Evolutionary conservation across 35 echinoderm and acorn worm genomes (phyloP), one percentile per base, ranked within the genome.

Genomic region (Anneissia japonica): DNA sequence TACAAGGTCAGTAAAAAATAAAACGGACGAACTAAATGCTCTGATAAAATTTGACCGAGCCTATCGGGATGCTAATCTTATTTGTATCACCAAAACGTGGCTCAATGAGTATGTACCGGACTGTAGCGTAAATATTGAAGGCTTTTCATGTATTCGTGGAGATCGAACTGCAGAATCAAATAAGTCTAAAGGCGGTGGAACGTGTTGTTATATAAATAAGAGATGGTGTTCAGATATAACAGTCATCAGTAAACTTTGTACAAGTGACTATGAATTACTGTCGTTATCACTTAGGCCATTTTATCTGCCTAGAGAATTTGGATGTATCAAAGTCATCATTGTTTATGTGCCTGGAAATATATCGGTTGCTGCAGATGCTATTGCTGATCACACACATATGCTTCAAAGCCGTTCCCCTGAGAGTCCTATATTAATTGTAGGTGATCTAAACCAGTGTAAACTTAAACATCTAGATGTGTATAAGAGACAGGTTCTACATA

Each of bases 291-390:
- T 93, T 21, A 74, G 87, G 28, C 92, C 92, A 33, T 89, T 73
- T 64, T 94, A 94, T 35, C 81, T 90, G 4, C 92, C 88, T 0
- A 81, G 92, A 79, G 88, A 94, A 83, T 84, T 94, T 83, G 30
- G 46, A 0, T 33, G 82, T 32, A 81, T 94, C 41, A 90, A 87
- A 35, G 72, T 89, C 73, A 86, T 77, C 13, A 36, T 87, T 37
- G 84, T 91, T 28, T 93, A 93, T 39, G 37, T 88, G 30, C 86
- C 79, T 16, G 91, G 79, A 38, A 32, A 78, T 84, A 45, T 76
- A 36, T 77, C 81, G 37, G 31, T 40, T 1, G 84, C 90, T 46
- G 73, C 43, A 28, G 46, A 86, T 5, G 16, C 34, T 11, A 91
- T 91, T 14, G 90, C 90, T 33, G 38, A 86, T 28, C 46, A 87